Conservation (phyloP, 2,888 invertebrate species). For the Andrena marginata region DNA sequence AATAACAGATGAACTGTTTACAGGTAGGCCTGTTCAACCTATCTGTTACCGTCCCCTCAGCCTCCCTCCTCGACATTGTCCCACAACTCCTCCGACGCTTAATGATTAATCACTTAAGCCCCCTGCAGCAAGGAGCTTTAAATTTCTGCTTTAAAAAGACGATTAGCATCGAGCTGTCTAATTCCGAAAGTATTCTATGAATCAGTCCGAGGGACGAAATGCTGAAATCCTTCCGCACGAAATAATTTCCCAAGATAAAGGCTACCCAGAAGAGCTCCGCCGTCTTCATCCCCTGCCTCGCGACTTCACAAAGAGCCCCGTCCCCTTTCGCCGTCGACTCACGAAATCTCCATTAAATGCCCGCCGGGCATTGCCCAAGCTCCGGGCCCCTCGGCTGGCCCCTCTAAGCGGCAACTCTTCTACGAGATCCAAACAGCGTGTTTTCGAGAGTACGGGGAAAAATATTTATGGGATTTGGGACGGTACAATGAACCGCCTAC, state of each 20-base stretch:
- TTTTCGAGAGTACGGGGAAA: conserved; percentile 81
- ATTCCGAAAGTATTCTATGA: no score
- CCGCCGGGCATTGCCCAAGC: neutral
- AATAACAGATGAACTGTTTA: conserved; percentile 83
- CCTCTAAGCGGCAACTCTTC: conserved; percentile 2
- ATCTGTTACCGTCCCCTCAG: conserved; percentile 72
- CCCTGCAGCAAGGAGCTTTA: no score
- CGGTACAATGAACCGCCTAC: conserved; percentile 33
- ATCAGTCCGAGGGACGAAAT: no score
- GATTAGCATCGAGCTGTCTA: no score
- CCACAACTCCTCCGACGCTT: neutral
- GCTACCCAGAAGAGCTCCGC: neutral
- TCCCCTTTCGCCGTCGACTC: conserved; percentile 3
- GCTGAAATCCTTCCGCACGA: no score
- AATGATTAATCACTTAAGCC: neutral
- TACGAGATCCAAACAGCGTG: conserved; percentile 50
- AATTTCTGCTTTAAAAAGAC: no score
- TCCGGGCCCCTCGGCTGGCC: neutral
- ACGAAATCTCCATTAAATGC: conserved; percentile 20
- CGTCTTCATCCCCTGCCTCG: neutral
- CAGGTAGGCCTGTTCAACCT: conserved; percentile 69
- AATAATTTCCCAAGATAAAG: no score
- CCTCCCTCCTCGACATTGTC: conserved; percentile 27
- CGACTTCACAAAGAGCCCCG: neutral
- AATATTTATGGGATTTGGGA: conserved; percentile 83